Base-by-base conservation (phyloP, 2,113 vertebrate species). In the Hippotragus niger region DNA sequence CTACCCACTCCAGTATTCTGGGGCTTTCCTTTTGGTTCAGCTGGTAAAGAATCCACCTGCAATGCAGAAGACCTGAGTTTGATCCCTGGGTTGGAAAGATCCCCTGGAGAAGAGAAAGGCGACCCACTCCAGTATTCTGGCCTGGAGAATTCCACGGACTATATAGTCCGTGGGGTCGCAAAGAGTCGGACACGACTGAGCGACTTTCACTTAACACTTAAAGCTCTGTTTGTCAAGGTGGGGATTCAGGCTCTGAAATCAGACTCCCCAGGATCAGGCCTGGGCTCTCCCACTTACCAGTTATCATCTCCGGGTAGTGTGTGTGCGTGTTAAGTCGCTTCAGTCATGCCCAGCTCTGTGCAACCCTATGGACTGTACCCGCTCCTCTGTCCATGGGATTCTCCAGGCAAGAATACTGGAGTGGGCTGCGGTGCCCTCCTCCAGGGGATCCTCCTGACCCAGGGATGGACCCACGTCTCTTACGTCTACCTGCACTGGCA, bases 401-500 rank as follows among this genome's bases (percentile, higher is more conserved):
- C n/a, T 71, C 33, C n/a, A 36, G 64, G 17, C 17, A 21, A 71
- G 64, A 36, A 11, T 11, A 11, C 17, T 71, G n/a, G n/a, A 71
- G 17, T 5, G n/a, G 64, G n/a, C 10, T 11, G n/a, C 9, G 21
- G 64, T 36, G 64, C n/a, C 4, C n/a, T 36, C n/a, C 64, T 71
- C n/a, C n/a, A 71, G 33, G 64, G 33, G 17, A 0, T 11, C 64
- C 19, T 36, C 1, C 17, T 21, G 8, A 71, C 17, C n/a, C n/a
- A 11, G 64, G 64, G 9, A 36, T 21, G 33, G 21, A 1, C n/a
- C n/a, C 17, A 21, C 2, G 5, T 71, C n/a, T 71, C 64, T 36
- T 21, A 21, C 0, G 17, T 21, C 64, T 36, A n/a, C 4, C 4
- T 36, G n/a, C 8, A 11, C 0, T 36, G 64, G n/a, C 17, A 71